A percentile compares a stretch with the other conserved stretches of the same genome.
Evolutionary conservation across 1,140 invertebrate genomes (phyloP).

Genomic region (Saccostrea cuccullata): DNA sequence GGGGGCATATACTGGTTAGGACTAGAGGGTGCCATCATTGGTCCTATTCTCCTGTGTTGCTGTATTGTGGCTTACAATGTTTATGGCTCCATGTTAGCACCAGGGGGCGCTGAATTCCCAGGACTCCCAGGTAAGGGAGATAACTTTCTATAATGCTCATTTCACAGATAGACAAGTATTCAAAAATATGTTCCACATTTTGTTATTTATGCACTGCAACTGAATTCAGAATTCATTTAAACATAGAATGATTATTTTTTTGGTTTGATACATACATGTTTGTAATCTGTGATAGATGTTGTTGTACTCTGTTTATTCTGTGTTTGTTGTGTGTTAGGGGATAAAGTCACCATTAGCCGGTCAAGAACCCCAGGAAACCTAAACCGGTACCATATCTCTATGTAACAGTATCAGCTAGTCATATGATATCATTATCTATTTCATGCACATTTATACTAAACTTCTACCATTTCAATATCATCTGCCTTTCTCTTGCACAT

Average conservation of each 20-base stretch:
- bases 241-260: not conserved
- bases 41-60: slow-evolving; percentile 94
- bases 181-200: not conserved
- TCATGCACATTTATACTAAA: not conserved
- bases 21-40: slow-evolving; percentile 96
- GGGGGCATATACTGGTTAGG: slow-evolving; percentile 99
- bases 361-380: not conserved
- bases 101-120: slow-evolving; percentile 58
- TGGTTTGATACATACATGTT: not conserved
- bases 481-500: no score
- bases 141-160: not conserved
- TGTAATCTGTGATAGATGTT: no score
- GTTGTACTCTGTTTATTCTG: not conserved
- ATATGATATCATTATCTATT: not conserved
- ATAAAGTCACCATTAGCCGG: slow-evolving; percentile 9
- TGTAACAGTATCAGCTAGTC: not conserved
- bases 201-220: no score
- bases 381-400: not conserved
- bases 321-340: not conserved
- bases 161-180: not conserved
- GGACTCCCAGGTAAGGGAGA: not conserved
- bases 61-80: slow-evolving; percentile 90
- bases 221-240: not conserved
- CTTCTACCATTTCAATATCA: no score
- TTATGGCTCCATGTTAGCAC: slow-evolving; percentile 79